Base-by-base conservation (phyloP, 2,797 vertebrate species). In the Dryobates pubescens region DNA sequence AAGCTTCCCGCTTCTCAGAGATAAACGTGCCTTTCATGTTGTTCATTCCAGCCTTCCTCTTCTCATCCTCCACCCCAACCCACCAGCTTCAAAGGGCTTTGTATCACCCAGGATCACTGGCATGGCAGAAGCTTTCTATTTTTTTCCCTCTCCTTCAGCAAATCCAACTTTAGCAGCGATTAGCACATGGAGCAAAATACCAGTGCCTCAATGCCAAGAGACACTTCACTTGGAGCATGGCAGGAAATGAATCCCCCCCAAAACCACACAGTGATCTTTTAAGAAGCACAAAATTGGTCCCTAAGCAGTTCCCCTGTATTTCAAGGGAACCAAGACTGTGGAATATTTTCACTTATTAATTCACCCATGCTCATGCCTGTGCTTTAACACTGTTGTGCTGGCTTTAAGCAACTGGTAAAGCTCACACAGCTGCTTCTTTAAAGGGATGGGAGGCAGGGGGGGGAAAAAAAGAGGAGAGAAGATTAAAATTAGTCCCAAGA, bases 401-500 rank as follows among this genome's bases (percentile, higher is more conserved):
- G 68, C 56, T 95, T 84, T 54, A 84, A 68, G 64, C 58, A 76
- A 89, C 34, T 29, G 14, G 49, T 79, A 92, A 94, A 58, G 62
- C 30, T 45, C 84, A 82, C 17, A 30, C 12, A 82, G n/a, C 45
- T 86, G 57, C 82, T 92, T 77, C 86, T 94, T 82, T 90, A 82
- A 76, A 87, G 72, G 69, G 69, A 71, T 64, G 59, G 54, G 72
- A 88, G 74, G 54, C 0, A 10, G 36, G 3, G 29, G 53, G 49
- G n/a, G 79, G 12, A 82, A 67, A 67, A 90, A 83, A 32, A 56
- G 45, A 65, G 38, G 89, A 90, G 71, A 68, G 71, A 68, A 74
- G 41, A 82, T 76, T 92, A 88, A 82, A 92, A 84, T 92, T 65
- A 90, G 88, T 93, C 92, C 87, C 78, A 53, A 91, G 84, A 83